Evolutionary conservation across 2,113 vertebrate genomes (phyloP).

Genomic region (Chiloscyllium plagiosum): DNA sequence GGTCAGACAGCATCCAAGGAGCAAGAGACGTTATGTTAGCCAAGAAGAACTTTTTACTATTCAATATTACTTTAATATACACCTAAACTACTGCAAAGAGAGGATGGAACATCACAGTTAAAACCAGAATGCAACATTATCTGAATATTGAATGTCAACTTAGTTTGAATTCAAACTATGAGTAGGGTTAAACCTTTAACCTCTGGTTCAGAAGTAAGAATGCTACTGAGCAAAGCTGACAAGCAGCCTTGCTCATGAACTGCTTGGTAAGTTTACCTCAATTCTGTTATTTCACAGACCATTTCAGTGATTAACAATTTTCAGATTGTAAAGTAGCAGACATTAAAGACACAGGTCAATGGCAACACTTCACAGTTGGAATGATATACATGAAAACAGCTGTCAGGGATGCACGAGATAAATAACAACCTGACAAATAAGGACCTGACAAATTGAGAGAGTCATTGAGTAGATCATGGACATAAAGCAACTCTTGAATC

Average conservation of each 20-base stretch:
- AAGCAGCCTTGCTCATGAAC: not conserved
- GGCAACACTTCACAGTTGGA: not conserved
- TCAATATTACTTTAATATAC: not conserved
- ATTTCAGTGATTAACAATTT: not conserved
- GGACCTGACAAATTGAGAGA: not conserved
- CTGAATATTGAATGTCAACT: not conserved
- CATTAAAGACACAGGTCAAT: not conserved
- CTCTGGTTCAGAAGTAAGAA: not conserved
- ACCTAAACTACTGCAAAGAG: not conserved
- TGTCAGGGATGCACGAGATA: no score
- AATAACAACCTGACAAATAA: not conserved
- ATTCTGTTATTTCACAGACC: not conserved
- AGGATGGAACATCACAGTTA: not conserved
- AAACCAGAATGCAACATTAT: not conserved
- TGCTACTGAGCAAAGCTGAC: not conserved
- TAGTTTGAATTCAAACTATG: not conserved
- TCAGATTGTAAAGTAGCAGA: not conserved
- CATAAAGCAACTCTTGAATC: not conserved
- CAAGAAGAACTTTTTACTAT: not conserved
- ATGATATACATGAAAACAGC: not conserved
- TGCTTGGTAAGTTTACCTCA: not conserved
- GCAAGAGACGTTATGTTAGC: not conserved
- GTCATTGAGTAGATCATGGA: not conserved
- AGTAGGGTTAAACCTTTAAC: not conserved
- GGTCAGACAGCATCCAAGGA: no score